Conservation (phyloP, 2,113 vertebrate genomes). For the Hippocampus barbouri region DNA sequence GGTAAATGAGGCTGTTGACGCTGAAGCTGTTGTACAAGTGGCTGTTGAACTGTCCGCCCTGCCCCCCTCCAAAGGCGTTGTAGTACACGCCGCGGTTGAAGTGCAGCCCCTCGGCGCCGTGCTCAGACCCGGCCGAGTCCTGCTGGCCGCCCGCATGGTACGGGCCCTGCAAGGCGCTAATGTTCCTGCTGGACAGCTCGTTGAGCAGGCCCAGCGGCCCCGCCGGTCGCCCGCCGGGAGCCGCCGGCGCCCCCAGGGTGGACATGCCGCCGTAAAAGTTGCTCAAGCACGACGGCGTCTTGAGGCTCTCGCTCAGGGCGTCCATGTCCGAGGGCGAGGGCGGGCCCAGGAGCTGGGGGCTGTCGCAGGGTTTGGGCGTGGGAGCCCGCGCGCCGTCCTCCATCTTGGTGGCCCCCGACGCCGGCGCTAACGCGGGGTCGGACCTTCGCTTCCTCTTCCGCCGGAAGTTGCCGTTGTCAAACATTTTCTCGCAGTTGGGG, state of each 20-base stretch:
- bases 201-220: slow-evolving; percentile 73
- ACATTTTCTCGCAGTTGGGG: slow-evolving; percentile 99
- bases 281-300: slow-evolving; percentile 81
- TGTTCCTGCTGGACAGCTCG: slow-evolving; percentile 75
- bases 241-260: slow-evolving; percentile 57
- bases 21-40: slow-evolving; percentile 90
- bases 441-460: slow-evolving; percentile 91
- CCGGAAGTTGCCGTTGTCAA: slow-evolving; percentile 97
- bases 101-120: slow-evolving; percentile 73
- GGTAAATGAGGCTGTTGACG: slow-evolving; percentile 93
- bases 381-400: slow-evolving; percentile 73
- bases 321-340: slow-evolving; percentile 78
- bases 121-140: slow-evolving; percentile 61
- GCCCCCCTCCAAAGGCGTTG: slow-evolving; percentile 80
- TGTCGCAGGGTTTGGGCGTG: slow-evolving; percentile 72
- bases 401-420: slow-evolving; percentile 64
- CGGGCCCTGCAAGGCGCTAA: slow-evolving; percentile 75
- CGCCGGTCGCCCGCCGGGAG: slow-evolving; percentile 54
- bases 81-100: slow-evolving; percentile 82
- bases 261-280: slow-evolving; percentile 91
- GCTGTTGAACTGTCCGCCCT: slow-evolving; percentile 82
- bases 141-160: slow-evolving; percentile 49
- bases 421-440: slow-evolving; percentile 62
- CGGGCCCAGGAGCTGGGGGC: slow-evolving; percentile 76
- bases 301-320: slow-evolving; percentile 69